Evolutionary conservation across 2,888 invertebrate genomes (phyloP).

Genomic region (Carterocephalus palaemon): DNA sequence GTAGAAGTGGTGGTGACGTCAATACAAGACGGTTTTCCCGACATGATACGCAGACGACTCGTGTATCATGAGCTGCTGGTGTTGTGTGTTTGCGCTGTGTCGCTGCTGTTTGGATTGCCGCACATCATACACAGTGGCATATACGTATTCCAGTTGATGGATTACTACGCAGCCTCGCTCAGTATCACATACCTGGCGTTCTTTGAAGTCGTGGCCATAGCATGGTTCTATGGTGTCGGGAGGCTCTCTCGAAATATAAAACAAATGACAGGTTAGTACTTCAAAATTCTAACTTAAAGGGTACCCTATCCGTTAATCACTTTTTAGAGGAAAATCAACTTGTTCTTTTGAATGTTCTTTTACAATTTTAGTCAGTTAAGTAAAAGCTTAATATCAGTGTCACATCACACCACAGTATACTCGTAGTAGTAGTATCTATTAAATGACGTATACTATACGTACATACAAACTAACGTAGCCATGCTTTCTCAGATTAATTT

Average conservation of each 20-base stretch:
- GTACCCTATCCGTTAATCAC: too few relatives aligned
- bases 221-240: conserved; percentile 94
- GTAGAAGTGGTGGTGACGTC: conserved; percentile 97
- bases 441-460: too few relatives aligned
- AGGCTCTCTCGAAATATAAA: conserved; percentile 89
- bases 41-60: conserved; percentile 88
- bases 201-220: conserved; percentile 93
- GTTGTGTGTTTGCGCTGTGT: conserved; percentile 88
- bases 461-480: too few relatives aligned
- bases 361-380: too few relatives aligned
- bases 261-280: conserved; percentile 91
- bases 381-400: too few relatives aligned
- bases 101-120: conserved; percentile 91
- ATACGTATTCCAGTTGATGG: conserved; percentile 94
- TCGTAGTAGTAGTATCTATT: too few relatives aligned
- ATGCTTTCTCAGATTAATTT: too few relatives aligned
- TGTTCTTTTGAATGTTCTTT: too few relatives aligned
- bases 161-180: conserved; percentile 95
- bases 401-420: too few relatives aligned
- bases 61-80: conserved; percentile 93
- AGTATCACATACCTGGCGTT: conserved; percentile 95
- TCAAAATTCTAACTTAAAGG: too few relatives aligned
- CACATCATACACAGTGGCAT: conserved; percentile 95
- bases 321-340: too few relatives aligned
- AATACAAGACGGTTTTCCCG: conserved; percentile 94